Percentiles rank a stretch among this genome's conserved stretches.
These are phyloP conservation scores for Eleutherodactylus coqui DNA, from an alignment of 2,797 vertebrate species.

Conservation along the genomic window DNA sequence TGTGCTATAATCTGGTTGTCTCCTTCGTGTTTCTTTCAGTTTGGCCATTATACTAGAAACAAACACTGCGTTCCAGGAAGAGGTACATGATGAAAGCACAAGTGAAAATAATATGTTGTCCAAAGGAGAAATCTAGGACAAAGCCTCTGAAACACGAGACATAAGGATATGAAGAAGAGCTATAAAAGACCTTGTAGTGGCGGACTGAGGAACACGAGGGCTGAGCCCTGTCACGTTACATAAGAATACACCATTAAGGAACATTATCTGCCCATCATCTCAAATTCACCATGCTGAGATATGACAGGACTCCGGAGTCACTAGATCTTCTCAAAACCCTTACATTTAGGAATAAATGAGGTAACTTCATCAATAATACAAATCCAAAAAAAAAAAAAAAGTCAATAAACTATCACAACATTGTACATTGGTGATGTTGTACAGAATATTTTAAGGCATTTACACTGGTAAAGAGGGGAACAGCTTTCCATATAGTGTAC, in stretches of 20 bases:
- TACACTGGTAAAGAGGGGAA: too few relatives aligned
- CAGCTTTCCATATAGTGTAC: too few relatives aligned
- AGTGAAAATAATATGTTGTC: constrained; percentile 13
- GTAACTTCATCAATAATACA: not conserved
- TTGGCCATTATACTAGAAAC: not conserved
- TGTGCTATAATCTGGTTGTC: not conserved
- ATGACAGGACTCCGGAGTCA: not conserved
- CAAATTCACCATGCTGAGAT: not conserved
- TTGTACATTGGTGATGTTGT: too few relatives aligned
- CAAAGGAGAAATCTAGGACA: not conserved
- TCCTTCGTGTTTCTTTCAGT: not conserved
- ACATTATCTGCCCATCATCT: not conserved
- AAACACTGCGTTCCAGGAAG: not conserved
- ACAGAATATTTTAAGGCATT: too few relatives aligned
- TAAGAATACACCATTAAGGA: not conserved
- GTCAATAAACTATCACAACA: too few relatives aligned
- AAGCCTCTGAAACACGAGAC: not conserved
- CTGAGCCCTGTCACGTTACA: not conserved
- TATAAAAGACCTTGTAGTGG: not conserved
- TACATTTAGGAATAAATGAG: too few relatives aligned
- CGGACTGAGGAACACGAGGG: not conserved
- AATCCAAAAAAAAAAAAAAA: not conserved
- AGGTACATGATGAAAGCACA: not conserved
- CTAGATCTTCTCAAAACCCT: too few relatives aligned
- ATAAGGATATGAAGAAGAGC: not conserved